Conservation (phyloP, 2,113 vertebrate species). For the Myotis yumanensis region DNA sequence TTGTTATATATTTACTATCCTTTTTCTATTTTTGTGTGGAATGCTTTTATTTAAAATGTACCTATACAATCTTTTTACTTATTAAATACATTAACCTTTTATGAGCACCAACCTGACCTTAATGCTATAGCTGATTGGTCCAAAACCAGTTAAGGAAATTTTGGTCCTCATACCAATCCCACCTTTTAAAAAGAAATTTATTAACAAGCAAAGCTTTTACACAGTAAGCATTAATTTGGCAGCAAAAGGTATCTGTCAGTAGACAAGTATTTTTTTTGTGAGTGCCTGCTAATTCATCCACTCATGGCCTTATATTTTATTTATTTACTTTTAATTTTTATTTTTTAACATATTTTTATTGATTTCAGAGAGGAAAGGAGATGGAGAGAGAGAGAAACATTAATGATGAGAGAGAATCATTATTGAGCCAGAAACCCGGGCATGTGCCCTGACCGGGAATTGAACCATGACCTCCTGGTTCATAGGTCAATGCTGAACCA, state of each 20-base stretch:
- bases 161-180: not conserved
- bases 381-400: too few species aligned
- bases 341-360: too few species aligned
- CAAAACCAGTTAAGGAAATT: not conserved
- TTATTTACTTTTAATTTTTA: too few species aligned
- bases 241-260: not conserved
- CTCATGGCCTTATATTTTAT: not conserved
- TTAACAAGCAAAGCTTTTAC: not conserved
- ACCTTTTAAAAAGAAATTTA: not conserved
- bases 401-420: too few species aligned
- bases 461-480: too few species aligned
- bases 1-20: not conserved
- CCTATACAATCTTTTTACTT: not conserved
- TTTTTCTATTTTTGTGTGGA: not conserved
- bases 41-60: not conserved
- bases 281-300: not conserved
- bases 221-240: not conserved
- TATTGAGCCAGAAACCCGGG: too few species aligned
- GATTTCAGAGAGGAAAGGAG: too few species aligned
- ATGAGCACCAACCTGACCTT: not conserved
- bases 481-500: too few species aligned
- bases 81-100: not conserved
- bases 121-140: not conserved
- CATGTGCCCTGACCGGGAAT: too few species aligned
- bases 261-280: not conserved